Evolutionary conservation across 2,113 vertebrate genomes (phyloP).

Genomic region (Aegotheles bennettii): DNA sequence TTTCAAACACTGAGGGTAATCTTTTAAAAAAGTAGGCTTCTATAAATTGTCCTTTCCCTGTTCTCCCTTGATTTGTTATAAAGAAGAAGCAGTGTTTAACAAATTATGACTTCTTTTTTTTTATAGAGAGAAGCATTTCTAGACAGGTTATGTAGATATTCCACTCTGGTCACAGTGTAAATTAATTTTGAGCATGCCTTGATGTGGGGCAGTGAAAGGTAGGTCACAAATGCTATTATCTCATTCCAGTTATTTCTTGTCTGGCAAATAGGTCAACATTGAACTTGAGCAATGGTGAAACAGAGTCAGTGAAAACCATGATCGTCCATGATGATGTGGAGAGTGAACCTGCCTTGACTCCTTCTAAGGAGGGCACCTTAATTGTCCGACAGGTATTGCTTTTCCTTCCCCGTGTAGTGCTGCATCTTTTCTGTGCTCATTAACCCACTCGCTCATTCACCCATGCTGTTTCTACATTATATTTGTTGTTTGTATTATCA

Average conservation of each 20-base stretch:
- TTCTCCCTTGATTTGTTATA: neutral
- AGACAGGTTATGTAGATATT: neutral
- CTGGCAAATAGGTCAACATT: constrained; percentile 75
- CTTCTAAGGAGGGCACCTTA: constrained; percentile 95
- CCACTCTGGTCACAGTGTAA: neutral
- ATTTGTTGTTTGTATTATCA: constrained; percentile 67
- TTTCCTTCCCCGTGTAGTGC: constrained; percentile 20
- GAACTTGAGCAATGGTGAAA: constrained; percentile 95
- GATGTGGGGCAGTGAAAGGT: neutral
- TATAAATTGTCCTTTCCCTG: neutral
- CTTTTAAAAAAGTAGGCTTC: neutral
- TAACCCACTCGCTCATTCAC: constrained; percentile 77
- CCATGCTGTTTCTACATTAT: constrained; percentile 76
- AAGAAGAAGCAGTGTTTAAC: neutral
- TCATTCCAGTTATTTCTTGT: constrained; percentile 6
- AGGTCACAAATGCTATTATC: neutral
- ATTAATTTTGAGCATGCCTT: neutral
- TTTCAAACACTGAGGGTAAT: neutral
- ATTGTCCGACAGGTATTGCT: constrained; percentile 92
- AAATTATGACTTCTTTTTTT: neutral
- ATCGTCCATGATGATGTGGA: constrained; percentile 93
- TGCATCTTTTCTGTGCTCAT: constrained; percentile 66
- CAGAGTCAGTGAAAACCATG: constrained; percentile 94
- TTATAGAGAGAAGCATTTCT: neutral
- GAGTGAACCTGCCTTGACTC: constrained; percentile 89